A percentile compares a stretch with the other conserved stretches of the same genome.
phyloP scores from a whole-genome alignment of 2,113 vertebrate species.

The Aplodontia rufa region DNA sequence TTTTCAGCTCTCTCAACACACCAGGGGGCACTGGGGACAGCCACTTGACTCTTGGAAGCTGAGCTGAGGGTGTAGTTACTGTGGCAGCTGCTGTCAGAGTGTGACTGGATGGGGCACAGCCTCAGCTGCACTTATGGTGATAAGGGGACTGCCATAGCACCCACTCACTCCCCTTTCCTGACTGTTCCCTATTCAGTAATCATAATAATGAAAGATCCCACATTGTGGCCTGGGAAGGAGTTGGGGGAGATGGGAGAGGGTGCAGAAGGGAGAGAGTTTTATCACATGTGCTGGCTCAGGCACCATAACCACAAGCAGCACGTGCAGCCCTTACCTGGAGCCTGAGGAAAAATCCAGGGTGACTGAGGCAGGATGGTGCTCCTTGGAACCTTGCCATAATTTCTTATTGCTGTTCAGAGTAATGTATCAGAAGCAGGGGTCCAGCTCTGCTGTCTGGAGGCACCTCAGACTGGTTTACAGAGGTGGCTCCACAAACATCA shows the following conservation, averaged over 20 bases:
- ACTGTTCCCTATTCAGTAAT: not conserved
- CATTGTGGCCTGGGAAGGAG: not conserved
- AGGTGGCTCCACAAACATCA: not conserved
- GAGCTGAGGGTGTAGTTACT: conserved; percentile 11
- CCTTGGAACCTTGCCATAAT: not conserved
- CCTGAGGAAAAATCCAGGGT: not conserved
- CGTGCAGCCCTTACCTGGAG: not conserved
- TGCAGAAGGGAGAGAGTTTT: not conserved
- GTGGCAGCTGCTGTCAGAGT: conserved; percentile 36
- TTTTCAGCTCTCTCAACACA: not conserved
- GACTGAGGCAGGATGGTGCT: not conserved
- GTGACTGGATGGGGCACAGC: not conserved
- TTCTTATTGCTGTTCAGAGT: not conserved
- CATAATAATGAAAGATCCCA: not conserved
- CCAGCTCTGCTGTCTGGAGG: not conserved
- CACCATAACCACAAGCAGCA: accelerated
- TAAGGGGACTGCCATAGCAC: not conserved
- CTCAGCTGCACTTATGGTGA: not conserved
- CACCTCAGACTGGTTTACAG: not conserved
- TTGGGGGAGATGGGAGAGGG: not conserved
- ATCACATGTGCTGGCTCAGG: not conserved
- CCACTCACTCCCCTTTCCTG: not conserved
- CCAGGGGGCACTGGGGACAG: conserved; percentile 17
- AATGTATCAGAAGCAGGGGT: not conserved
- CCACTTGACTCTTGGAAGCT: conserved; percentile 12